Percentiles rank a stretch among this genome's conserved stretches.
phyloP scores from a whole-genome alignment of 1,140 invertebrate species.

The Drosophila sproati region DNA sequence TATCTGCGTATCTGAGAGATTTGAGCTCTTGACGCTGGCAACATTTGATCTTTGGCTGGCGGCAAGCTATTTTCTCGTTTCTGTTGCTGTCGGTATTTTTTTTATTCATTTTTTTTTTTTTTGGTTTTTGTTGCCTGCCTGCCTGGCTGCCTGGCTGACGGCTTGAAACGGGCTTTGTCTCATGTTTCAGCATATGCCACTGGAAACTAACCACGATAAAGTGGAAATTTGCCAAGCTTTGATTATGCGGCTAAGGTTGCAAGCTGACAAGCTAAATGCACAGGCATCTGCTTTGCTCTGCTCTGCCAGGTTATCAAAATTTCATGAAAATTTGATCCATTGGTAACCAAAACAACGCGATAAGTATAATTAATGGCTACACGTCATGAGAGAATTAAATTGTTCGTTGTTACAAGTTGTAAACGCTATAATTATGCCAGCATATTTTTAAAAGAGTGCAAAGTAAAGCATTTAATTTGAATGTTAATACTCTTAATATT shows the following conservation, averaged over 20 bases:
- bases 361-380: not conserved
- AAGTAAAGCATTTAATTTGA: no score
- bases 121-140: constrained; percentile 32
- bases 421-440: not conserved
- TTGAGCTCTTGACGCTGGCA: constrained; percentile 50
- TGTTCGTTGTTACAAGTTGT: not conserved
- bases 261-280: constrained; percentile 3
- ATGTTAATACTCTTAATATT: no score
- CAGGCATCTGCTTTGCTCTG: not conserved
- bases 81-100: constrained; percentile 2
- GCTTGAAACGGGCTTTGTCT: constrained; percentile 50
- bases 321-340: constrained; percentile 23
- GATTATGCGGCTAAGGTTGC: constrained; percentile 1
- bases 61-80: constrained; percentile 65
- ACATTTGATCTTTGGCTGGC: constrained; percentile 76
- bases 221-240: constrained; percentile 19
- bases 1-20: constrained; percentile 74
- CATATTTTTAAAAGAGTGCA: not conserved
- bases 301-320: not conserved
- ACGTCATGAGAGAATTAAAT: not conserved
- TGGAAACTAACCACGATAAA: constrained; percentile 32
- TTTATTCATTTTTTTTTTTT: constrained; percentile 35
- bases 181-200: constrained; percentile 72
- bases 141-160: not conserved
- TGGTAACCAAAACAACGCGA: constrained; percentile 24